Conservation (phyloP, 2,797 vertebrate genomes). For the Telmatherina bonti region DNA sequence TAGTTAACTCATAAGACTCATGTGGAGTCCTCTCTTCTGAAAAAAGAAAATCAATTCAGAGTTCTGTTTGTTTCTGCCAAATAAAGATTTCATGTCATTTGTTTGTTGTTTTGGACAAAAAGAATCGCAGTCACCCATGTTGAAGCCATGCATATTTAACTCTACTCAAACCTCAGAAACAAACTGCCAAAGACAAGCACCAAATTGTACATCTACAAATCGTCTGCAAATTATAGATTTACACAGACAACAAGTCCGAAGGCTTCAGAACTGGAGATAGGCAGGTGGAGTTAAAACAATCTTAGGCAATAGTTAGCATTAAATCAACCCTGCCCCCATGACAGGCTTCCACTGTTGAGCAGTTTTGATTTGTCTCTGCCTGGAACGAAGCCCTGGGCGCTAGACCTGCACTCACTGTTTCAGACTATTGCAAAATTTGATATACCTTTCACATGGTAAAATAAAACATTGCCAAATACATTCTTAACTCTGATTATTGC, state of each 20-base stretch:
- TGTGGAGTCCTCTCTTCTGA: conserved; percentile 40
- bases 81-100: conserved; percentile 81
- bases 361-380: conserved; percentile 69
- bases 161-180: conserved; percentile 68
- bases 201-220: conserved; percentile 70
- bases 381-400: conserved; percentile 64
- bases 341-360: conserved; percentile 60
- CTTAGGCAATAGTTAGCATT: conserved; percentile 69
- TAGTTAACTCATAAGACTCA: conserved; percentile 63
- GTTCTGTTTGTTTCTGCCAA: conserved; percentile 73
- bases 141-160: conserved; percentile 75
- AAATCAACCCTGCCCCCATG: conserved; percentile 57
- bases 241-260: conserved; percentile 42
- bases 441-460: conserved; percentile 60
- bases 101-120: conserved; percentile 60
- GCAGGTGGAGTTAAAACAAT: conserved; percentile 64
- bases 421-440: conserved; percentile 65
- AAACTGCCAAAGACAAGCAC: conserved; percentile 65
- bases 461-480: conserved; percentile 61
- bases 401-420: conserved; percentile 65
- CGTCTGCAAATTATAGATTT: conserved; percentile 51
- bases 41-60: conserved; percentile 64
- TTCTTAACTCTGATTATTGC: conserved; percentile 62
- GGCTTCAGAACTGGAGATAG: conserved; percentile 42
- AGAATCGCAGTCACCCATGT: conserved; percentile 58